Evolutionary conservation across 2,113 vertebrate species (phyloP), one percentile per base, ranked within the genome.

Genomic region (Melanerpes formicivorus): DNA sequence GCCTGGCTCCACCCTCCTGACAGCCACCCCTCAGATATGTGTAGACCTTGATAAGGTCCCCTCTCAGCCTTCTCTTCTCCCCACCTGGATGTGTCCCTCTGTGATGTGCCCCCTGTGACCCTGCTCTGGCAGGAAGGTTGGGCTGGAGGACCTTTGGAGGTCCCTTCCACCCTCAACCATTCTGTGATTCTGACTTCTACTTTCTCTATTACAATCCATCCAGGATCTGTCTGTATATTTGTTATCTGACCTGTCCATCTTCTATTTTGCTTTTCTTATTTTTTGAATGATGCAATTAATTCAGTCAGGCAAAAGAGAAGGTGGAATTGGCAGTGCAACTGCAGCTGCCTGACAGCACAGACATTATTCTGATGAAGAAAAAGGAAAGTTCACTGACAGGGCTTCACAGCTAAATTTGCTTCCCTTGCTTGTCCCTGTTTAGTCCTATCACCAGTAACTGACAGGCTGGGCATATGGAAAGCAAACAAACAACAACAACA

Each of bases 321-420:
- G 5, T 18, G 69, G 64, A 89, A 89, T 84, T 80, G 92, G 90
- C 10, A 62, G 9, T 40, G 34, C 63, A 90, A 79, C 23, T 69
- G 42, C 18, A 80, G 58, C 75, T 58, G 22, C 3, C 0, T 85
- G 83, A 69, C 73, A 90, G 70, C 32, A 65, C 55, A 71, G 79
- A 56, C 5, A 86, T 87, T 88, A 93, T 79, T 81, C 60, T 66
- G 52, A 79, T 74, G 1, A 21, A 78, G 66, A 62, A 78, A 65
- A 50, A 46, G 27, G 17, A 37, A 72, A 89, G 37, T 87, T 88
- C 44, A 67, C n/a, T 80, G 77, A 37, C 44, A 79, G 55, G 59
- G 16, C 6, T 84, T 90, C 84, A 67, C 46, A 64, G 62, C 78
- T 92, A 78, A 93, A 85, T 84, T 87, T 59, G 29, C 56, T 93